Conservation (phyloP, 2,888 invertebrate genomes). For the Chrysolina oricalcia region DNA sequence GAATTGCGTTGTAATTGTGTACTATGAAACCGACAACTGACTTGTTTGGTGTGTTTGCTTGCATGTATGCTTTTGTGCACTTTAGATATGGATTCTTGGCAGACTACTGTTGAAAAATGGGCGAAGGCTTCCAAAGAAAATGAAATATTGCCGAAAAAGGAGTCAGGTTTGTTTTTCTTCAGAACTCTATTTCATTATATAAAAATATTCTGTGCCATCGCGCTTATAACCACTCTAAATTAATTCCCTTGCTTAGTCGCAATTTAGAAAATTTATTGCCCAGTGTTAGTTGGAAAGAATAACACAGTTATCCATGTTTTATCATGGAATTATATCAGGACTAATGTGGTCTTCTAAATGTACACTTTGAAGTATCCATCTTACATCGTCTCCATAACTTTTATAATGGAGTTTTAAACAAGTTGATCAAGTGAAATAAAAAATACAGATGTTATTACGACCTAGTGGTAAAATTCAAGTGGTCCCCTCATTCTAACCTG, state of each 20-base stretch:
- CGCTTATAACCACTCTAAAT: slow-evolving; percentile 14
- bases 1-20: not conserved
- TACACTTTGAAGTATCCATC: too few species aligned
- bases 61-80: slow-evolving; percentile 58
- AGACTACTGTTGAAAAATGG: slow-evolving; percentile 66
- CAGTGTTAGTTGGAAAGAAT: not conserved
- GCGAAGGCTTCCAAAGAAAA: slow-evolving; percentile 67
- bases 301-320: not conserved
- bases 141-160: slow-evolving; percentile 62
- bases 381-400: too few species aligned
- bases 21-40: not conserved
- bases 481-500: too few species aligned
- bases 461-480: too few species aligned
- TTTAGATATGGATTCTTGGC: slow-evolving; percentile 60
- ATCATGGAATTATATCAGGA: not conserved
- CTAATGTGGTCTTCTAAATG: not conserved
- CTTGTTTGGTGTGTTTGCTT: slow-evolving; percentile 46
- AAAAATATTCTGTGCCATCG: slow-evolving; percentile 24
- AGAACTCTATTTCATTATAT: slow-evolving; percentile 25
- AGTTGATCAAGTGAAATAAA: too few species aligned
- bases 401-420: too few species aligned
- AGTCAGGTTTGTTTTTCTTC: slow-evolving; percentile 66
- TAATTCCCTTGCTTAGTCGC: slow-evolving; percentile 10
- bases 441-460: too few species aligned
- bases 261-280: slow-evolving; percentile 28